These are phyloP conservation scores for Tetrax tetrax DNA, from an alignment of 2,113 vertebrate species.

Conservation along the genomic window DNA sequence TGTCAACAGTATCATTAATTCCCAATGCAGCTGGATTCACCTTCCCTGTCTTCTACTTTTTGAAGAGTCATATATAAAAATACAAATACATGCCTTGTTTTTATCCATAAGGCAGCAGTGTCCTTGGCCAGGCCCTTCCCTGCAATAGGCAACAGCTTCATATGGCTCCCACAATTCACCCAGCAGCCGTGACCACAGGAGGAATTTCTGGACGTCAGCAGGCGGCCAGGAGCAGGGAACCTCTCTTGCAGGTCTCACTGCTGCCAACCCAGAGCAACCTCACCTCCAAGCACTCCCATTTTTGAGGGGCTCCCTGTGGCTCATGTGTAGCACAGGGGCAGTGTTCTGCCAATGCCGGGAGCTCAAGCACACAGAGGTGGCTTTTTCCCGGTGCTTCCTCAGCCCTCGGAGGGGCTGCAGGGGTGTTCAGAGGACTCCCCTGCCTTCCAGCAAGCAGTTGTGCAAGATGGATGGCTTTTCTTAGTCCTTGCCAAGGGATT, in stretches of 20 bases:
- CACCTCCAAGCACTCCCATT: background rate
- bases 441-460: background rate
- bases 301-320: background rate
- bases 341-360: background rate
- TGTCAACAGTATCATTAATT: background rate
- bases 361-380: accelerated
- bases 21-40: background rate
- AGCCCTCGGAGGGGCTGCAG: accelerated
- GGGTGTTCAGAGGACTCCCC: background rate
- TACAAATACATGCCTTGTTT: background rate
- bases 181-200: background rate
- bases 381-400: background rate
- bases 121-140: background rate
- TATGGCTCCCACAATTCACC: background rate
- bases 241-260: background rate
- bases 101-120: background rate
- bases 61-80: background rate
- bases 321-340: background rate
- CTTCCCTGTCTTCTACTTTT: background rate
- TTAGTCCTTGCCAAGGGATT: background rate
- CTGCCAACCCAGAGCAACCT: background rate
- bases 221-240: background rate
- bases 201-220: background rate
- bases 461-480: background rate
- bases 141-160: background rate